A percentile compares a stretch with the other conserved stretches of the same genome.
These are phyloP conservation scores for Rutpela maculata DNA, from an alignment of 2,888 invertebrate species.

Conservation along the genomic window DNA sequence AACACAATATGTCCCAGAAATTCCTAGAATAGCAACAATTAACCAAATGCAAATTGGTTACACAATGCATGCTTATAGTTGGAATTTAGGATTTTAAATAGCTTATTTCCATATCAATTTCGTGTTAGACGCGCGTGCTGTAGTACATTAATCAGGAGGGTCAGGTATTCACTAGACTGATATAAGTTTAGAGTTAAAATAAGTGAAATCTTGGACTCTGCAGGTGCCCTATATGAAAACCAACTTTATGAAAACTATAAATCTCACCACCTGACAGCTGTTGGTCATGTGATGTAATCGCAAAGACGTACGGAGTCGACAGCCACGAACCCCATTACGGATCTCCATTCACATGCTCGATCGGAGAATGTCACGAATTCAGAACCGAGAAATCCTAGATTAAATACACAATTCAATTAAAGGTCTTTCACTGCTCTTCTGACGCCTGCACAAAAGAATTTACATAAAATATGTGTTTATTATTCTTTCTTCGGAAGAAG, in stretches of 20 bases:
- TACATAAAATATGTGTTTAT: slow-evolving; percentile 21
- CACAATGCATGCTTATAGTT: slow-evolving; percentile 22
- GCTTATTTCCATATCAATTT: slow-evolving; percentile 34
- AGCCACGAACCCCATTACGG: slow-evolving; percentile 58
- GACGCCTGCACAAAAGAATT: slow-evolving; percentile 41
- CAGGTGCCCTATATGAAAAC: slow-evolving; percentile 28
- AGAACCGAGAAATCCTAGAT: slow-evolving; percentile 52
- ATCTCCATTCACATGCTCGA: slow-evolving; percentile 55
- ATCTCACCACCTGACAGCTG: slow-evolving; percentile 56
- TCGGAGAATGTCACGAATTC: slow-evolving; percentile 58
- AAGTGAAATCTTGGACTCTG: slow-evolving; percentile 19
- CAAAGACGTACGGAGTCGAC: slow-evolving; percentile 55
- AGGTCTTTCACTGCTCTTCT: slow-evolving; percentile 35
- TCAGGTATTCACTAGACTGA: neutral
- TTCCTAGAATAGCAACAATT: slow-evolving; percentile 34
- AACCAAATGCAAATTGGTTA: slow-evolving; percentile 33
- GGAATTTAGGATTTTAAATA: slow-evolving; percentile 26
- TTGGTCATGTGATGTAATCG: slow-evolving; percentile 59
- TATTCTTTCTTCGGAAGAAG: neutral
- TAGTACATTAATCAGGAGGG: slow-evolving; percentile 19
- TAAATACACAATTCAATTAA: slow-evolving; percentile 60
- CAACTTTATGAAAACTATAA: slow-evolving; percentile 57
- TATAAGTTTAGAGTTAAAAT: slow-evolving; percentile 3
- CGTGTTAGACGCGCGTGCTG: slow-evolving; percentile 25
- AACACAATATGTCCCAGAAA: slow-evolving; percentile 19